Base-by-base conservation (phyloP, 2,113 vertebrate genomes). In the Cavia aperea region DNA sequence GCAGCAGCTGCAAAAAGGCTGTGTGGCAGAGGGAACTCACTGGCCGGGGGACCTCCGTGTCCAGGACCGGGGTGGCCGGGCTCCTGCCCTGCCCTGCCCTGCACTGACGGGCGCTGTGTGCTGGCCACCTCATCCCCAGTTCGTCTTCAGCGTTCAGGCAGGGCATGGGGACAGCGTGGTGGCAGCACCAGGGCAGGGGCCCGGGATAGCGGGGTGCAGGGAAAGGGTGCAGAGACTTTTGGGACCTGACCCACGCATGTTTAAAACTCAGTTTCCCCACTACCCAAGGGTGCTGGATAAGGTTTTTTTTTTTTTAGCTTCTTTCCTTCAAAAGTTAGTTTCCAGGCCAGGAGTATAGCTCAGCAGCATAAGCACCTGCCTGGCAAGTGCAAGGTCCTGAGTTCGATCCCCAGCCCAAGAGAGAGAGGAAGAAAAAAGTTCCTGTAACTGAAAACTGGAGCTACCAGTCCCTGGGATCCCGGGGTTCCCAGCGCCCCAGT, bases 1-100 rank as follows among this genome's bases (percentile, higher is more conserved):
- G 31, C 2, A 13, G 29, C 1, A 77, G 12, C 49, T 2, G 3
- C 58, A 5, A 23, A 29, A 54, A 49, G 54, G 1, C 29, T 0
- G 8, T 16, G 75, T 56, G 78, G 0, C 46, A 10, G 4, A 19
- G 29, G 7, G 1, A 16, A 33, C 49, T 26, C 21, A 9, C 36
- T 11, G 1, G 56, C 60, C 46, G n/a, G n/a, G 19, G 24, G n/a
- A 8, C 4, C 13, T 65, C 1, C 49, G 70, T 8, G 46, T 36
- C 23, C 16, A 4, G 46, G 26, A 36, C 56, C 56, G 15, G 16
- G 56, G 56, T 56, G 56, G 54, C 4, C 15, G 56, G 2, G 56
- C 56, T 18, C 56, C 58, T 60, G 58, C 49, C n/a, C 23, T 60
- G 58, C 49, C n/a, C 23, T 11, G 11, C 26, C 60, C 18, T 43